Percentiles rank a stretch among this genome's conserved stretches.
Conservation (phyloP, 2,113 vertebrate species). For the Hippocampus abdominalis region DNA sequence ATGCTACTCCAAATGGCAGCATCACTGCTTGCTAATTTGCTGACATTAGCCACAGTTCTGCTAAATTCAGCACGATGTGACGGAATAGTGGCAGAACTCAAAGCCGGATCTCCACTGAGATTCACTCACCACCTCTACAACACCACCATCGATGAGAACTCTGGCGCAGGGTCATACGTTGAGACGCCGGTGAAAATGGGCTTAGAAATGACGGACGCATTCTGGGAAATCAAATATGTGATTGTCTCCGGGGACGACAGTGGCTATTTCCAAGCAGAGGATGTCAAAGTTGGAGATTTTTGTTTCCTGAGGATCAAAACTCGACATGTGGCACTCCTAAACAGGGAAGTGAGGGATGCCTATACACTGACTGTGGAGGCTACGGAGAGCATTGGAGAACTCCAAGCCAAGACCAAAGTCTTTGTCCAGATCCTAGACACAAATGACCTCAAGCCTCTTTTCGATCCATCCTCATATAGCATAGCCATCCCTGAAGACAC, state of each 20-base stretch:
- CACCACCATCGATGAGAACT: slow-evolving; percentile 90
- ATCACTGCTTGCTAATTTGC: slow-evolving; percentile 25
- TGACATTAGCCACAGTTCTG: slow-evolving; percentile 57
- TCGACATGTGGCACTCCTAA: slow-evolving; percentile 81
- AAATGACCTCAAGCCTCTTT: slow-evolving; percentile 93
- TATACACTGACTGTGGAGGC: slow-evolving; percentile 87
- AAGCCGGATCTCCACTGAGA: slow-evolving; percentile 70
- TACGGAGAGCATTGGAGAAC: slow-evolving; percentile 74
- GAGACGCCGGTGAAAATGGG: slow-evolving; percentile 86
- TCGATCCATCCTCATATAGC: slow-evolving; percentile 90
- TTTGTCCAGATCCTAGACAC: slow-evolving; percentile 85
- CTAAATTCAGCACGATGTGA: slow-evolving; percentile 58
- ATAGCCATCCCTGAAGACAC: slow-evolving; percentile 81
- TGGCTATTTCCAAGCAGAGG: slow-evolving; percentile 83
- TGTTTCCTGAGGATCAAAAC: slow-evolving; percentile 90
- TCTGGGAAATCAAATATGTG: slow-evolving; percentile 81
- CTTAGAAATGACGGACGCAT: slow-evolving; percentile 71
- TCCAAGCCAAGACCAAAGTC: slow-evolving; percentile 80
- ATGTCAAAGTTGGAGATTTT: slow-evolving; percentile 82
- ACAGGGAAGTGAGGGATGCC: slow-evolving; percentile 86
- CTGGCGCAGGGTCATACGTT: slow-evolving; percentile 85
- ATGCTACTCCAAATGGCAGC: slow-evolving; percentile 54
- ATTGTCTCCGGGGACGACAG: slow-evolving; percentile 81
- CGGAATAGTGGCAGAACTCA: slow-evolving; percentile 67
- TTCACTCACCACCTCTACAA: slow-evolving; percentile 92